These are phyloP conservation scores for Hipposideros armiger DNA, from an alignment of 2,113 vertebrate species.

Conservation along the genomic window DNA sequence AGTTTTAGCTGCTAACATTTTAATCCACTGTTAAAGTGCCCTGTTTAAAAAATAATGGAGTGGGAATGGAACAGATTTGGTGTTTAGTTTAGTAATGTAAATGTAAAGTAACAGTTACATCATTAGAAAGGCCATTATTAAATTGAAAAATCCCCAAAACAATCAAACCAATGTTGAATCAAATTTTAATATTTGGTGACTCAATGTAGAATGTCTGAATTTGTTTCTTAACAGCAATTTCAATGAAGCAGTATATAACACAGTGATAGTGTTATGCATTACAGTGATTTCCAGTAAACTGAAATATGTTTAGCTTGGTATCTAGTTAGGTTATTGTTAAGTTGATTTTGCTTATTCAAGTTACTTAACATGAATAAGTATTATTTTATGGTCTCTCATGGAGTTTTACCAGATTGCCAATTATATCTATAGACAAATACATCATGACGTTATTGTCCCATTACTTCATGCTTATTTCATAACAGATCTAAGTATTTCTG, in stretches of 20 bases:
- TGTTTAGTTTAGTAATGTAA: conserved; percentile 48
- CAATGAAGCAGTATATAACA: neutral
- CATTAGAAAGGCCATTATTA: neutral
- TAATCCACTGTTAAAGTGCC: neutral
- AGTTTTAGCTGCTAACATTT: conserved; percentile 44
- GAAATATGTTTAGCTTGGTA: conserved; percentile 38
- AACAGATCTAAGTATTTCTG: neutral
- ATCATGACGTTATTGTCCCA: conserved; percentile 1
- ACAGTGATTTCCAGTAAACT: conserved; percentile 52
- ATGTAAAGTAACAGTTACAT: conserved; percentile 6
- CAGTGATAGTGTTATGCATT: neutral
- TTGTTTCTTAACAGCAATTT: conserved; percentile 21
- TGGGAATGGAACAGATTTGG: neutral
- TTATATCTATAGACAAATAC: neutral
- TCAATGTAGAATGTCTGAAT: neutral
- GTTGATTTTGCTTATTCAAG: neutral
- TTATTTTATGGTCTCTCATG: conserved; percentile 5
- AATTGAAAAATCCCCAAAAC: conserved; percentile 25
- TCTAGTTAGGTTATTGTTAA: neutral
- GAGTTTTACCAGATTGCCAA: neutral
- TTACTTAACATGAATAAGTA: neutral
- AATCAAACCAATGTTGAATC: neutral
- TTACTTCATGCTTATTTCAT: conserved; percentile 8
- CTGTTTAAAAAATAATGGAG: neutral
- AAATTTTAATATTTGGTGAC: conserved; percentile 5